Conservation (phyloP, 1,140 invertebrate genomes). For the Conus ventricosus region DNA sequence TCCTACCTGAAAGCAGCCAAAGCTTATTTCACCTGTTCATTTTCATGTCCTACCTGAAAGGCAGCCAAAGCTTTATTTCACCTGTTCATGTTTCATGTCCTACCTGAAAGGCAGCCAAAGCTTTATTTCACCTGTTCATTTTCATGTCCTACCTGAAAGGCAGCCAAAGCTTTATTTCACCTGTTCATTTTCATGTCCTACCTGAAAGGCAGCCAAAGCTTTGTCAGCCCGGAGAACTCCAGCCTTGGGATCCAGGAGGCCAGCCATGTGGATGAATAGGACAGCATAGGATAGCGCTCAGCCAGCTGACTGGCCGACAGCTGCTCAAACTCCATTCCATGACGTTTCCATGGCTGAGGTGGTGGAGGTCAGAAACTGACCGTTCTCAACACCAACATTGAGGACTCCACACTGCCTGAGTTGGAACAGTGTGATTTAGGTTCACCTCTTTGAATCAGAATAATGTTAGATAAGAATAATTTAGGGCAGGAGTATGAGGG, state of each 20-base stretch:
- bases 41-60: no score
- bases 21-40: no score
- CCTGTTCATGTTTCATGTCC: no score
- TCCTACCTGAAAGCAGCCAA: no score
- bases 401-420: slow-evolving; percentile 48
- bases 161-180: slow-evolving; percentile 37
- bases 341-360: slow-evolving; percentile 36
- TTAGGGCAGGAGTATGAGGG: no score
- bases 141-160: slow-evolving; percentile 62
- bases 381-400: slow-evolving; percentile 31
- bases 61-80: no score
- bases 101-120: no score
- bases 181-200: slow-evolving; percentile 21
- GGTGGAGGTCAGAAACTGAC: slow-evolving; percentile 34
- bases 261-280: slow-evolving; percentile 47
- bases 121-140: no score
- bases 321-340: slow-evolving; percentile 40
- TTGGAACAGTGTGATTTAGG: no score
- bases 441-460: no score
- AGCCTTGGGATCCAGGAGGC: slow-evolving; percentile 62
- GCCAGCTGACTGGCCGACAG: slow-evolving; percentile 38
- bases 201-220: slow-evolving; percentile 66
- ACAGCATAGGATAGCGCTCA: slow-evolving; percentile 59
- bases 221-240: slow-evolving; percentile 68
- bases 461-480: no score